These are phyloP conservation scores for Bombylius discolor DNA, from an alignment of 2,888 invertebrate species.

Conservation along the genomic window DNA sequence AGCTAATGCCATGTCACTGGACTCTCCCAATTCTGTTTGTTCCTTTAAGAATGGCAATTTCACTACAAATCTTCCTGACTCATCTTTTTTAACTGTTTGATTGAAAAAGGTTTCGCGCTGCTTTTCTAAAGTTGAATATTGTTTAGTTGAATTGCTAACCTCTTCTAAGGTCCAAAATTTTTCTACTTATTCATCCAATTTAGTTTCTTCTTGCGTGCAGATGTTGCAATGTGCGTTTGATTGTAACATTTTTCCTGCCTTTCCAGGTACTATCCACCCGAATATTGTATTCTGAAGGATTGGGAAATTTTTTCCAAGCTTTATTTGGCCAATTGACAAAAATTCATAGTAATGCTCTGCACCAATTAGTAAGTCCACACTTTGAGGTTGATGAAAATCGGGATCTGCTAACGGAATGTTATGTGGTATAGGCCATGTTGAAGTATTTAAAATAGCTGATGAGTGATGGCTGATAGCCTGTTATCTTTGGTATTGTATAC, in stretches of 20 bases:
- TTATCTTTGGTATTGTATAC: not conserved
- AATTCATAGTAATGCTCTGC: not conserved
- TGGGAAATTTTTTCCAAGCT: not conserved
- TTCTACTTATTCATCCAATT: not conserved
- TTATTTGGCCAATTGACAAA: not conserved
- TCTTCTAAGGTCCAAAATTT: not conserved
- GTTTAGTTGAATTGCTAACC: not conserved
- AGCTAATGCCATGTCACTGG: no score
- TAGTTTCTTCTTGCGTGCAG: not conserved
- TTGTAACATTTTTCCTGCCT: not conserved
- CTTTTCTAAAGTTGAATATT: not conserved
- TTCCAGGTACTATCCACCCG: not conserved
- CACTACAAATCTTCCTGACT: no score
- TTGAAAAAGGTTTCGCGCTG: not conserved
- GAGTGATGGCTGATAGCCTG: not conserved
- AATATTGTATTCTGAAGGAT: not conserved
- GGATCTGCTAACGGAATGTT: not conserved
- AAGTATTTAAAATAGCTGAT: not conserved
- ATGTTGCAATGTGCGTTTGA: not conserved
- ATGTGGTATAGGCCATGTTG: not conserved
- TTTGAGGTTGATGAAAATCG: not conserved
- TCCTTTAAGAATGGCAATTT: no score
- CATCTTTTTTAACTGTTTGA: no score
- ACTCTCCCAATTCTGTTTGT: no score
- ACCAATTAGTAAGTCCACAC: not conserved